Base-by-base conservation (phyloP, 2,888 invertebrate genomes). In the Troglohyphantes excavatus region DNA sequence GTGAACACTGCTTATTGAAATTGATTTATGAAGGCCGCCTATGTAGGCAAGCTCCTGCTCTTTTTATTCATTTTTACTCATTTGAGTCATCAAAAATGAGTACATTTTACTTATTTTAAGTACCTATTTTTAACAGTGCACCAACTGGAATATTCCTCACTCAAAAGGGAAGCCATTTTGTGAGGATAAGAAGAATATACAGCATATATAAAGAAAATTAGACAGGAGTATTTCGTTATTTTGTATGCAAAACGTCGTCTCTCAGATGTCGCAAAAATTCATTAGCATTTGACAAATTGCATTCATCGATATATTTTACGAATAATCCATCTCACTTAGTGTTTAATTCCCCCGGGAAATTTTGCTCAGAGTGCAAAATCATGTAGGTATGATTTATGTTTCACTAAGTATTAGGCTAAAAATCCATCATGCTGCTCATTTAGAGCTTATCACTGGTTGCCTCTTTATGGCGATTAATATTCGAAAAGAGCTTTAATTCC, bases 271-370 rank as follows among this genome's bases (percentile, higher is more conserved):
- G 13, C 17, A 53, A 39, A 33, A 29, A 68, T 33, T 68, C 33
- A 9, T 9, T n/a, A 7, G 33, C 6, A 68, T n/a, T n/a, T n/a
- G 17, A 26, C 26, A 63, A 26, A 63, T 21, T 2, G 13, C 27
- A 53, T 72, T 46, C 53, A 53, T 53, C 72, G 17, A n/a, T 26
- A 23, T 23, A 63, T 26, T 2, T 27, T 5, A 1, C 17, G 9
- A 17, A 46, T 2, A 23, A 72, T 72, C n/a, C 26, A 72, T 72
- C 26, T n/a, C 72, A 72, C 72, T 72, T 72, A 72, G 46, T 7
- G 11, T n/a, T 17, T 6, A 2, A 53, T 72, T 68, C 26, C 26
- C 53, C 17, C 2, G 17, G 72, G 72, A 72, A 13, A 53, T 53
- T 53, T 53, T 2, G 53, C 9, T n/a, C n/a, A 9, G 53, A 72